phyloP scores from a whole-genome alignment of 1,140 invertebrate species.

The Heliconius nattereri region DNA sequence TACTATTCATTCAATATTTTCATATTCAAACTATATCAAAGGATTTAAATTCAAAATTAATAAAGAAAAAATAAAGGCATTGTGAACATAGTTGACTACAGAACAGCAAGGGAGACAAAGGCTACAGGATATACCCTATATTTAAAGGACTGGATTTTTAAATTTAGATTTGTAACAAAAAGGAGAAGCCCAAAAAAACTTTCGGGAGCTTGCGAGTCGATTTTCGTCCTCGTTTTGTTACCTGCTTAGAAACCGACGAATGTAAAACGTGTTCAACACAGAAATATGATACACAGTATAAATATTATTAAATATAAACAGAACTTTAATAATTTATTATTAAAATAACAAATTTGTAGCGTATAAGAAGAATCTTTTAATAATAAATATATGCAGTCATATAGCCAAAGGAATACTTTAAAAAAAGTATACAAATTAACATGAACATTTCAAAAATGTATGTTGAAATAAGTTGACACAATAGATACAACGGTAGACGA shows the following conservation, averaged over 20 bases:
- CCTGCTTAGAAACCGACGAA: conserved; percentile 28
- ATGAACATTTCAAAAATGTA: neutral
- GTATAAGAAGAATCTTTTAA: neutral
- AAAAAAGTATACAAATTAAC: neutral
- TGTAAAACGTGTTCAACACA: neutral
- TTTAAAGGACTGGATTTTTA: conserved; percentile 30
- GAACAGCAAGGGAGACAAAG: neutral
- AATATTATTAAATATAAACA: neutral
- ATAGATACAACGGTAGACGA: conserved; percentile 37
- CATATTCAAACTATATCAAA: conserved; percentile 4
- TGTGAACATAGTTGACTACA: neutral
- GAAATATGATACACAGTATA: neutral
- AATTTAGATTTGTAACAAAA: conserved; percentile 40
- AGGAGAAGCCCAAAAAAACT: conserved; percentile 36
- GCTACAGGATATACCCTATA: neutral
- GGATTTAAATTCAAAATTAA: neutral
- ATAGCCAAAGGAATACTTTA: neutral
- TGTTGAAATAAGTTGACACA: conserved; percentile 27
- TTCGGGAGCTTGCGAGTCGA: conserved; percentile 36
- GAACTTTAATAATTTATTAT: neutral
- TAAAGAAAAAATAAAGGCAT: neutral
- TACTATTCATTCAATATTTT: conserved; percentile 12
- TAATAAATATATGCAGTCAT: neutral
- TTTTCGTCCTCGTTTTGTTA: conserved; percentile 43
- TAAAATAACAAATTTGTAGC: neutral